A percentile compares a stretch with the other conserved stretches of the same genome.
phyloP scores from a whole-genome alignment of 2,888 invertebrate genomes.

The Panopea generosa region DNA sequence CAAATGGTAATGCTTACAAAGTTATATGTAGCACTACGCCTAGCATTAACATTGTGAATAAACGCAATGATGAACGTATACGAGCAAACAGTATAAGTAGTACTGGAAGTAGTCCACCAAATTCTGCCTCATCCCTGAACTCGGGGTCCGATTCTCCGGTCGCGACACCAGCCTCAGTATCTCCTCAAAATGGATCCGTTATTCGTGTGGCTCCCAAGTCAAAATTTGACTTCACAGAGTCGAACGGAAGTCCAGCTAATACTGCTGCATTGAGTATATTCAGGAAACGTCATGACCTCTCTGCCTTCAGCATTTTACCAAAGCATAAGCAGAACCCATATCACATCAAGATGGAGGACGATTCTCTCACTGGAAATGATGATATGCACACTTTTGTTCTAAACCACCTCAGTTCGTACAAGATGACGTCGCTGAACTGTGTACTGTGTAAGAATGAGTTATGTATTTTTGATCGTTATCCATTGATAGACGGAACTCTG shows the following conservation, averaged over 20 bases:
- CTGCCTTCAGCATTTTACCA: constrained; percentile 91
- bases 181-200: constrained; percentile 61
- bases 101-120: constrained; percentile 84
- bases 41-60: constrained; percentile 54
- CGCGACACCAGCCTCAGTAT: constrained; percentile 46
- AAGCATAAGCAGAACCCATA: constrained; percentile 98
- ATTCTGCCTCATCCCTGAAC: constrained; percentile 73
- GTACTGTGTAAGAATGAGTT: constrained; percentile 93
- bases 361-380: constrained; percentile 99
- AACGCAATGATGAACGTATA: constrained; percentile 60
- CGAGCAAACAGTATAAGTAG: constrained; percentile 85
- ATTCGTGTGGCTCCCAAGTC: constrained; percentile 53
- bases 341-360: constrained; percentile 99
- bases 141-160: constrained; percentile 72
- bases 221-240: constrained; percentile 56
- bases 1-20: background rate
- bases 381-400: constrained; percentile 98
- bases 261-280: constrained; percentile 89
- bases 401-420: constrained; percentile 96
- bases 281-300: constrained; percentile 96
- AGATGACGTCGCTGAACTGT: constrained; percentile 93
- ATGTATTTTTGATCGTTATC: constrained; percentile 98
- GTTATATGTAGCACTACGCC: constrained; percentile 50
- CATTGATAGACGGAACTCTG: constrained; percentile 98
- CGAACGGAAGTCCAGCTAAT: constrained; percentile 55